Evolutionary conservation across 2,797 vertebrate genomes (phyloP).

Genomic region (Euthynnus affinis): DNA sequence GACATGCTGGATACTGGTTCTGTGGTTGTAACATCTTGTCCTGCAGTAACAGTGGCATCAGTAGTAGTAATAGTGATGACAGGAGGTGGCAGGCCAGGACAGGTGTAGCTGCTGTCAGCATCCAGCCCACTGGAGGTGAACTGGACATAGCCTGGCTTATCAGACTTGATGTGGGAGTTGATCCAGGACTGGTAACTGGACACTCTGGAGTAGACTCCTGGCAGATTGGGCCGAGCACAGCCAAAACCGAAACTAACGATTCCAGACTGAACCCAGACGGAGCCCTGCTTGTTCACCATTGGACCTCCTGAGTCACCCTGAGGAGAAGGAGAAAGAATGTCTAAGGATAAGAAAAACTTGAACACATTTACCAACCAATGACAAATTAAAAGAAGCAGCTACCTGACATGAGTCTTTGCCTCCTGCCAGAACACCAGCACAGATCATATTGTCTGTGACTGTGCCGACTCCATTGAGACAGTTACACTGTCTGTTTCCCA

Average conservation of each 20-base stretch:
- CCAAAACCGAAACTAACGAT: conserved; percentile 76
- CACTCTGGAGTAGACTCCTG: conserved; percentile 79
- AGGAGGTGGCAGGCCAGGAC: conserved; percentile 27
- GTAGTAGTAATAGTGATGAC: neutral
- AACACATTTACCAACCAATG: neutral
- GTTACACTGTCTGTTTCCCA: conserved; percentile 74
- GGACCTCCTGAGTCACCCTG: conserved; percentile 77
- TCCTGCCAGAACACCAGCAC: conserved; percentile 65
- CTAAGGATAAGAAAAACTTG: neutral
- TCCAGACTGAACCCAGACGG: conserved; percentile 77
- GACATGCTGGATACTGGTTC: neutral
- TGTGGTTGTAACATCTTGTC: neutral
- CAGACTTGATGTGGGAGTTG: conserved; percentile 49
- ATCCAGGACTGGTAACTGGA: conserved; percentile 78
- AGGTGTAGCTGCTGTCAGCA: conserved; percentile 62
- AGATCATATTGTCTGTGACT: conserved; percentile 78
- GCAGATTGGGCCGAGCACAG: conserved; percentile 67
- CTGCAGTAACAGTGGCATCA: neutral
- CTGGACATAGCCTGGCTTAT: conserved; percentile 73
- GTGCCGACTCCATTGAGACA: conserved; percentile 42
- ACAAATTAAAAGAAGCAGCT: neutral
- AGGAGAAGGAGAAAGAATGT: neutral
- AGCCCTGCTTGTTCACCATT: conserved; percentile 67
- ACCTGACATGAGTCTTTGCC: conserved; percentile 80
- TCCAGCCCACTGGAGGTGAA: conserved; percentile 66